Conservation (phyloP, 2,113 vertebrate genomes). For the Bos taurus region ARS-UCD2.0 NC_037343.1:40045501-40046000, state of each 20-base stretch:
- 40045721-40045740: not conserved
- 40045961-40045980: not conserved
- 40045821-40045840: not conserved
- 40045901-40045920: not conserved
- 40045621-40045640: not conserved
- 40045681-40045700: not conserved
- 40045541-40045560: not conserved
- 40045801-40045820: not conserved
- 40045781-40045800: not conserved
- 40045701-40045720: not conserved
- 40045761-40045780: not conserved
- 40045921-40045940: not conserved
- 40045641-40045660: not conserved
- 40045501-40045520: not conserved
- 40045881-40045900: not conserved
- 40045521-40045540: not conserved
- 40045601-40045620: not conserved
- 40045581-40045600: not conserved
- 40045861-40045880: not conserved
- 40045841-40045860: not conserved
- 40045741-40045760: not conserved
- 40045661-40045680: not conserved
- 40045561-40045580: not conserved
- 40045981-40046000: not conserved
- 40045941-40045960: not conserved